phyloP scores from a whole-genome alignment of 23 tunicate genomes.

The Clavelina lepadiformis region DNA sequence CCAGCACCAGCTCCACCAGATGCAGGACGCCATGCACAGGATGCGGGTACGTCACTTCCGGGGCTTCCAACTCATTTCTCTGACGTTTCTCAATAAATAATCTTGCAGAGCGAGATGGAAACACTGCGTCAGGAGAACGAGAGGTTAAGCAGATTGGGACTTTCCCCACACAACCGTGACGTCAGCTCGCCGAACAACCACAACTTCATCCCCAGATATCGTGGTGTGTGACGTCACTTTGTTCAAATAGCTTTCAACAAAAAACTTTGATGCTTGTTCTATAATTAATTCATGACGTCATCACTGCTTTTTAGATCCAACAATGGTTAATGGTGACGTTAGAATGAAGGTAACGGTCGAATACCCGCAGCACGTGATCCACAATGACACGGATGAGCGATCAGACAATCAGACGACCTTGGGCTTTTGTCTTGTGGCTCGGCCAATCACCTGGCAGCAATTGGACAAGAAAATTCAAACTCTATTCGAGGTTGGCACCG shows the following conservation, averaged over 20 bases:
- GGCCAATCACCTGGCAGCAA: conserved; percentile 54
- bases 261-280: no score
- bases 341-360: conserved; percentile 32
- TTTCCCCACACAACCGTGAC: conserved; percentile 43
- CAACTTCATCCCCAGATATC: no score
- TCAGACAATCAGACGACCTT: neutral
- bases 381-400: conserved; percentile 51
- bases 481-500: conserved; percentile 25
- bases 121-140: conserved; percentile 64
- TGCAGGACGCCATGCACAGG: conserved; percentile 80
- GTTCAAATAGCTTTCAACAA: no score
- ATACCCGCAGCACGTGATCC: conserved; percentile 34
- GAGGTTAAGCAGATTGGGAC: conserved; percentile 50
- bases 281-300: no score
- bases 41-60: conserved; percentile 58
- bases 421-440: conserved; percentile 47
- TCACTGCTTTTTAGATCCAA: no score
- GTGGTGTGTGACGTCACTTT: no score
- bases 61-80: neutral
- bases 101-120: conserved; percentile 68
- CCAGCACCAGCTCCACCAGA: conserved; percentile 80
- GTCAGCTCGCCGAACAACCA: no score
- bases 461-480: conserved; percentile 54
- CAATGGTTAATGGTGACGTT: no score
- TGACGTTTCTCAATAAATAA: neutral